phyloP scores from a whole-genome alignment of 1,140 invertebrate species.

The Heliothis virescens region DNA sequence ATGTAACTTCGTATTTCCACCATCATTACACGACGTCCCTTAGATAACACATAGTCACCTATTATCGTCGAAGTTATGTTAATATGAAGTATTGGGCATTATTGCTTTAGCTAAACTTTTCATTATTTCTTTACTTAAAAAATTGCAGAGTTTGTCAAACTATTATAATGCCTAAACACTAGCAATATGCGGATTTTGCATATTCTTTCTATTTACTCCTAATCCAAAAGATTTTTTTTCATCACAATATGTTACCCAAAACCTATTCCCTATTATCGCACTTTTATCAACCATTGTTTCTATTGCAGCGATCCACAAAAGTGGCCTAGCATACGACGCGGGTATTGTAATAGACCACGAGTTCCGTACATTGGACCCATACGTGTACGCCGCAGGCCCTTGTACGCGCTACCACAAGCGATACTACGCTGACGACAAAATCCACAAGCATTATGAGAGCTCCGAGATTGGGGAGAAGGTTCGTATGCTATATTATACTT shows the following conservation, averaged over 20 bases:
- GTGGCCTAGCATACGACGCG: slow-evolving; percentile 90
- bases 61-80: too few relatives aligned
- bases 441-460: slow-evolving; percentile 86
- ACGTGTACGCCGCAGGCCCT: slow-evolving; percentile 90
- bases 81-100: too few relatives aligned
- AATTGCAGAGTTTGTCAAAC: too few relatives aligned
- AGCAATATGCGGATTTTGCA: too few relatives aligned
- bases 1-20: not conserved
- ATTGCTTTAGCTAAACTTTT: not conserved
- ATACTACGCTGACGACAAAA: slow-evolving; percentile 82
- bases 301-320: slow-evolving; percentile 87
- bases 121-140: too few relatives aligned
- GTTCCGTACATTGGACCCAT: slow-evolving; percentile 89
- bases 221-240: too few relatives aligned
- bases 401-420: slow-evolving; percentile 88
- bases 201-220: too few relatives aligned
- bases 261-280: too few relatives aligned
- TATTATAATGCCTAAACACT: too few relatives aligned
- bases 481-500: not conserved
- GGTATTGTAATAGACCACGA: slow-evolving; percentile 89
- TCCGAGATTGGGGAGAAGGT: slow-evolving; percentile 87
- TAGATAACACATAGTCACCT: too few relatives aligned
- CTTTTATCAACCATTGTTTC: not conserved
- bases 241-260: too few relatives aligned
- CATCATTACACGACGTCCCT: too few relatives aligned